Conservation (phyloP, 2,113 vertebrate species). For the Canis aureus region DNA sequence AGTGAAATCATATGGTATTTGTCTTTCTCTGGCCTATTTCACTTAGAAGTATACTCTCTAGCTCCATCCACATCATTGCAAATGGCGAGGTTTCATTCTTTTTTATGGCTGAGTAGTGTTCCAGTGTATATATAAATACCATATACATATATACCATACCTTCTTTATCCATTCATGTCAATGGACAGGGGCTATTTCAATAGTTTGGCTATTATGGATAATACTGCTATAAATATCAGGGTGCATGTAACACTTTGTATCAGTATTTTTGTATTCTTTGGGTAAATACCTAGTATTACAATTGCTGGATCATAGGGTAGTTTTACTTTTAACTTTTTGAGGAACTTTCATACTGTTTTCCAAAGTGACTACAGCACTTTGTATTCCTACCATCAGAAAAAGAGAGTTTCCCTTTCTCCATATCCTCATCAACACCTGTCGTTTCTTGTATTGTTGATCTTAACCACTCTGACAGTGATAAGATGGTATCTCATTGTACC, state of each 20-base stretch:
- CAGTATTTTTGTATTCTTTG: neutral
- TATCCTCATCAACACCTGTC: neutral
- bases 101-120: neutral
- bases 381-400: neutral
- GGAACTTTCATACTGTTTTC: neutral
- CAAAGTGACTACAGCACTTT: neutral
- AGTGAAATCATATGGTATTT: neutral
- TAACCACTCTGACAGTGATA: neutral
- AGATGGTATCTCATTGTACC: neutral
- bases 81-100: neutral
- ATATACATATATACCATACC: too few species aligned
- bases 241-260: neutral
- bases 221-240: neutral
- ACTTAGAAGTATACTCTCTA: neutral
- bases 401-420: neutral
- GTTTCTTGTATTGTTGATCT: neutral
- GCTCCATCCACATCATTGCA: neutral
- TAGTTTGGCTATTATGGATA: neutral
- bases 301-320: neutral
- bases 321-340: neutral
- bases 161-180: too few species aligned
- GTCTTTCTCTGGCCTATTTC: neutral
- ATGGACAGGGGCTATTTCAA: neutral
- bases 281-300: neutral
- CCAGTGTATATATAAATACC: neutral